Percentiles rank a stretch among this genome's conserved stretches.
phyloP scores from a whole-genome alignment of 2,113 vertebrate genomes.

The Mystacornis crossleyi region DNA sequence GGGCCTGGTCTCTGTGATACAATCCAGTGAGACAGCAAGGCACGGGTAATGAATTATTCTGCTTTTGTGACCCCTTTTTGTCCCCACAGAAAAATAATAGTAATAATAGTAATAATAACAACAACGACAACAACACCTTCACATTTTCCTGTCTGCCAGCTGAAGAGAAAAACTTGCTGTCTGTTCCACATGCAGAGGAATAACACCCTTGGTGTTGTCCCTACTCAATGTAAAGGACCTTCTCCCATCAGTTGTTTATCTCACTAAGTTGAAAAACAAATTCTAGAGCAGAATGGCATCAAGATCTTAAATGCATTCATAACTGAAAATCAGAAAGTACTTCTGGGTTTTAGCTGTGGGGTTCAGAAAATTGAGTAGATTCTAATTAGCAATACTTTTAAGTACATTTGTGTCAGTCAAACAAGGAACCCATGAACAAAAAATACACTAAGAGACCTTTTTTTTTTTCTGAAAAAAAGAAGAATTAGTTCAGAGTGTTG shows the following conservation, averaged over 20 bases:
- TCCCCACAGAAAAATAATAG: neutral
- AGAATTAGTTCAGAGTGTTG: neutral
- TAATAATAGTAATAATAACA: neutral
- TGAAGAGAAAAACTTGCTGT: neutral
- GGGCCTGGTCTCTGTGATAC: neutral
- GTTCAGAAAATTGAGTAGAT: neutral
- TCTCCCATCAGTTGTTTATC: neutral
- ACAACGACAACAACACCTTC: neutral
- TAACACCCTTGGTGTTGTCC: neutral
- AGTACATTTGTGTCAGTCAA: neutral
- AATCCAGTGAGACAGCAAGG: neutral
- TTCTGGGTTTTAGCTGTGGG: neutral
- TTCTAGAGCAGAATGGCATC: neutral
- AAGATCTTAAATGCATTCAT: neutral
- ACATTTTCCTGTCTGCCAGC: neutral
- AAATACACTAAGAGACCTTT: neutral
- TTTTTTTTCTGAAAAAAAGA: neutral
- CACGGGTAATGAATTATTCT: neutral
- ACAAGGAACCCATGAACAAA: neutral
- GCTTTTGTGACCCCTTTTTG: neutral
- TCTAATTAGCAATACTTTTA: neutral
- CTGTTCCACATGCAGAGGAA: neutral
- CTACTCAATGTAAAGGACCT: neutral
- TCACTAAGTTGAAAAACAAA: neutral
- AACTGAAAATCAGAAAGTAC: neutral